A percentile compares a stretch with the other conserved stretches of the same genome.
phyloP scores from a whole-genome alignment of 1,140 invertebrate genomes.

The Solenopsis fugax region DNA sequence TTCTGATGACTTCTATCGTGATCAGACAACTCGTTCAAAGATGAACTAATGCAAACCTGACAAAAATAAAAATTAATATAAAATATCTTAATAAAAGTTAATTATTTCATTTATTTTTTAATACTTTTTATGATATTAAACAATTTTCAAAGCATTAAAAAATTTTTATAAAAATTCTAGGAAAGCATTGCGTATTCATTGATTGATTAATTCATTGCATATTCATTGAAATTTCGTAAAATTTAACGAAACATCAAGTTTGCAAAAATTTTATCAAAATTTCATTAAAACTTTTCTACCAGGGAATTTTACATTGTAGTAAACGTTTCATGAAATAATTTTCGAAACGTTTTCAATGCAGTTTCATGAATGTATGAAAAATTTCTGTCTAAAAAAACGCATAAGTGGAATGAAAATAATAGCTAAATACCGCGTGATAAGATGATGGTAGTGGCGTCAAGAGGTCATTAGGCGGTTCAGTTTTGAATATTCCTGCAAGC shows the following conservation, averaged over 20 bases:
- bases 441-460: slow-evolving; percentile 65
- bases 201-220: too few species aligned
- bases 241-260: too few species aligned
- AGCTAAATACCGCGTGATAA: slow-evolving; percentile 61
- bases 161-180: too few species aligned
- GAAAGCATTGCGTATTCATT: too few species aligned
- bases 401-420: background rate
- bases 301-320: background rate
- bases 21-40: slow-evolving; percentile 72
- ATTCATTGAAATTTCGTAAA: too few species aligned
- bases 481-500: slow-evolving; percentile 80
- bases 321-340: background rate
- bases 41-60: slow-evolving; percentile 70
- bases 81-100: too few species aligned
- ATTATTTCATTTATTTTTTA: too few species aligned
- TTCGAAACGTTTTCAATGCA: background rate
- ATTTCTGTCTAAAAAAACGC: background rate
- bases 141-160: too few species aligned
- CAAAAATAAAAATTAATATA: background rate
- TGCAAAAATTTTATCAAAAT: too few species aligned
- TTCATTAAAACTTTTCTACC: too few species aligned
- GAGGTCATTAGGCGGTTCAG: slow-evolving; percentile 75
- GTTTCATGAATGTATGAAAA: slow-evolving; percentile 22
- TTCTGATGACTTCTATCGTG: slow-evolving; percentile 41
- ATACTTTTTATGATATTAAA: too few species aligned